Base-by-base conservation (phyloP, 2,797 vertebrate genomes). In the Fringilla coelebs region DNA sequence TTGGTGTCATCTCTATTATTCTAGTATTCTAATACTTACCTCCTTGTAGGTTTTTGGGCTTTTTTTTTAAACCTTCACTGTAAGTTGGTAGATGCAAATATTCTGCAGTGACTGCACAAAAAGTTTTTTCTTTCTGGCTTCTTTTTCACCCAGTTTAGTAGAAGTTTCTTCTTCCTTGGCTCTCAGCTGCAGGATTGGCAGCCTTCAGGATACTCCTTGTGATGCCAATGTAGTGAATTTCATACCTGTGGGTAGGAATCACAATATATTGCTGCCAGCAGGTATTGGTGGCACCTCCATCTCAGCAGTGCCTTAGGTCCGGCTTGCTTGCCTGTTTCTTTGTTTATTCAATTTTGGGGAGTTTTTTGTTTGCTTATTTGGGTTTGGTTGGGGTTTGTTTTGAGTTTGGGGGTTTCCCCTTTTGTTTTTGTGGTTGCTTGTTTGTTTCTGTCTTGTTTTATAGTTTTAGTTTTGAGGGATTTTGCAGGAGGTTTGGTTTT, bases 391-490 rank as follows among this genome's bases (percentile, higher is more conserved):
- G 10, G 15, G 26, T 61, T 62, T 62, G 13, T 28, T 36, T 48
- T 13, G 10, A 25, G 5, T 45, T 29, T 26, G 5, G 12, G 5
- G 2, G 5, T 32, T 48, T 13, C 0, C 8, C 6, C 8, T 2
- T 6, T 46, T 31, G 29, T 38, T 34, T 65, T n/a, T 29, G 14
- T n/a, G 17, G 31, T 34, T n/a, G 9, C 5, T 46, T 26, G 11
- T 13, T 46, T 26, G 5, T 2, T 75, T 48, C 5, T 12, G 6
- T 9, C 4, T 13, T 17, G 2, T 9, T 25, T 70, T 67, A 60
- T 5, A 1, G 4, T 65, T 60, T 55, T 51, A 5, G 1, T 38
- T 54, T 36, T 41, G 24, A 60, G 45, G 11, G 19, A 20, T n/a
- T 76, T 55, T 13, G 26, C 6, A 29, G 21, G 38, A 60, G 24